These are phyloP conservation scores for Chrysocyon brachyurus DNA, from an alignment of 2,797 vertebrate species.

Conservation along the genomic window DNA sequence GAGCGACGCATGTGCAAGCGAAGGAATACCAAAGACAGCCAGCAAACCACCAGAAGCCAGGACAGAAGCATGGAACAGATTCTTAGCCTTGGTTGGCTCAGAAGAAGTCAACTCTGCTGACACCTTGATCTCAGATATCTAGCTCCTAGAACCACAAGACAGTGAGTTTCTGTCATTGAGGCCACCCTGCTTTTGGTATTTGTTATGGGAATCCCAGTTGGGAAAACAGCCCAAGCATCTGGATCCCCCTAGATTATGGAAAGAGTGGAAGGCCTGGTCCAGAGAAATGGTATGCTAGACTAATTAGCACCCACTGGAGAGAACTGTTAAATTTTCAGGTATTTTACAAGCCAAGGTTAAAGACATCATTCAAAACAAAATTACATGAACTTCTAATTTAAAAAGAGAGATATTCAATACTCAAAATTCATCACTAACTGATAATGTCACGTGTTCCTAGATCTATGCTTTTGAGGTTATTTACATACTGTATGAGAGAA, in stretches of 20 bases:
- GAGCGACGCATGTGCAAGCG: background rate
- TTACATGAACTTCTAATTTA: slow-evolving; percentile 20
- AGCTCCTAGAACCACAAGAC: background rate
- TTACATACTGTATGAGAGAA: background rate
- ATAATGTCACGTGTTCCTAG: background rate
- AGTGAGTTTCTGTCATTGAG: background rate
- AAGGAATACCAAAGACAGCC: background rate
- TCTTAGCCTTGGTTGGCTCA: background rate
- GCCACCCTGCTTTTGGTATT: background rate
- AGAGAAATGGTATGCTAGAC: background rate
- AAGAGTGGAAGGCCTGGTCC: background rate
- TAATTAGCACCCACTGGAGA: slow-evolving; percentile 4
- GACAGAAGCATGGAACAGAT: background rate
- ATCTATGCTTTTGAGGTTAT: background rate
- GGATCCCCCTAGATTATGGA: background rate
- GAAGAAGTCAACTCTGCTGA: background rate
- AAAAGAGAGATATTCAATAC: slow-evolving; percentile 9
- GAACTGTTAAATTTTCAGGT: slow-evolving; percentile 46
- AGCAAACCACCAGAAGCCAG: background rate
- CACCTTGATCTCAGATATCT: background rate
- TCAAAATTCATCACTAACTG: background rate
- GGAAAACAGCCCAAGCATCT: background rate
- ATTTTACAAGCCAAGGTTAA: background rate
- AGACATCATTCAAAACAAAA: slow-evolving; percentile 51
- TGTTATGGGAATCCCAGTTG: background rate